Base-by-base conservation (phyloP, 2,113 vertebrate genomes). In the Pseudorectes ferrugineus region DNA sequence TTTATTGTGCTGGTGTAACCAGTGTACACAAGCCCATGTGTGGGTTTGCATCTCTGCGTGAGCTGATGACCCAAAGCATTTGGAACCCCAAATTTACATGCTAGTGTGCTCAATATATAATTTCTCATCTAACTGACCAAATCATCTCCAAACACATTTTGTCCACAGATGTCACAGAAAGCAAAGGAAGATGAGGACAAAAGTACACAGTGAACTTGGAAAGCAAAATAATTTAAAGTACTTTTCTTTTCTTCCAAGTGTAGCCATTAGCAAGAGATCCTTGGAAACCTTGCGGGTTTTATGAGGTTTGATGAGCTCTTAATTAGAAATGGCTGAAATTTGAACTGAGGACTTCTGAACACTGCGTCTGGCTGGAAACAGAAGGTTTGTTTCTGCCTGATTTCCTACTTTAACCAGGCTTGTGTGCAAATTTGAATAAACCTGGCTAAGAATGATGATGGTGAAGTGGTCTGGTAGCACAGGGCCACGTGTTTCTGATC, bases 281-380 rank as follows among this genome's bases (percentile, higher is more conserved):
- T 89, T 84, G 52, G 89, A 93, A 95, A 85, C 68, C 73, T 75
- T 93, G 57, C 0, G 10, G 85, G 67, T 83, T 96, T 95, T 89
- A 93, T 85, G 63, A 87, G 62, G 71, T 83, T 94, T 90, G 92
- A 92, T 90, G 85, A 96, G 75, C 75, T 95, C 72, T 93, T 92
- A 94, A 96, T 96, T 94, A 96, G 86, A 94, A 93, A 93, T 93
- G 79, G 86, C 75, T 90, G 89, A 95, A 96, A 94, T 90, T 38
- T 92, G 78, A 95, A 92, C 78, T 42, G 52, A 86, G 51, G 68
- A 90, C 57, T 90, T 85, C 62, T 62, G 90, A 92, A 85, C 8
- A 8, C 88, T 42, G 49, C 11, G 31, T 65, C 90, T 94, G 82
- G 67, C 72, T 66, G 59, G 75, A 92, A 95, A 45, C 36, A 79